Conservation (phyloP, 2,797 vertebrate genomes). For the Rallus crepitans region DNA sequence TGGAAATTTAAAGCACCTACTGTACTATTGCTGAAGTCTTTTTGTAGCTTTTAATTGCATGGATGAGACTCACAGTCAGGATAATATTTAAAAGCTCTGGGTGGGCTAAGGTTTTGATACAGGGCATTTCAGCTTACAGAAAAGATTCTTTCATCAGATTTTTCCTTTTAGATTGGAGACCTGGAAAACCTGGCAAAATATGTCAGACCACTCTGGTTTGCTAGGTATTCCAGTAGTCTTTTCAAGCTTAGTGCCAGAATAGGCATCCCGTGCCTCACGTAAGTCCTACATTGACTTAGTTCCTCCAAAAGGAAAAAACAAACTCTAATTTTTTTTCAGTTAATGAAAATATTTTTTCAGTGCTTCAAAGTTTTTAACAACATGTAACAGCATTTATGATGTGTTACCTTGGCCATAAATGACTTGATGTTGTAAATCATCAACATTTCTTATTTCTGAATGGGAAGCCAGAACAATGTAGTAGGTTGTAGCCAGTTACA, state of each 20-base stretch:
- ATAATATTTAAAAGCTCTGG: conserved; percentile 18
- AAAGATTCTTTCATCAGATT: conserved; percentile 20
- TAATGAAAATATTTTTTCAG: conserved; percentile 55
- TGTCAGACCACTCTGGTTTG: background rate
- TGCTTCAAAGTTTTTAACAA: conserved; percentile 30
- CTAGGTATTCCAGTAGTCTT: conserved; percentile 26
- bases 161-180: conserved; percentile 29
- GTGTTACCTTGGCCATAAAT: conserved; percentile 47
- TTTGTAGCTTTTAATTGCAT: background rate
- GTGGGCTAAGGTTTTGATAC: background rate
- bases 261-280: background rate
- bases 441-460: conserved; percentile 59
- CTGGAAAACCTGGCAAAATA: background rate
- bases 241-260: background rate
- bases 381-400: conserved; percentile 49
- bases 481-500: conserved; percentile 56
- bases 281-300: conserved; percentile 11
- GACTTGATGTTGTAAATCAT: conserved; percentile 66
- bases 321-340: background rate
- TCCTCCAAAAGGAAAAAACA: conserved; percentile 49
- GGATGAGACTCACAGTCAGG: background rate
- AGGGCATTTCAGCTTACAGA: background rate
- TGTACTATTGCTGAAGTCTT: background rate
- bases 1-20: background rate
- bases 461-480: conserved; percentile 37